Evolutionary conservation across 2,888 invertebrate genomes (phyloP).

Genomic region (Idaea dimidiata): DNA sequence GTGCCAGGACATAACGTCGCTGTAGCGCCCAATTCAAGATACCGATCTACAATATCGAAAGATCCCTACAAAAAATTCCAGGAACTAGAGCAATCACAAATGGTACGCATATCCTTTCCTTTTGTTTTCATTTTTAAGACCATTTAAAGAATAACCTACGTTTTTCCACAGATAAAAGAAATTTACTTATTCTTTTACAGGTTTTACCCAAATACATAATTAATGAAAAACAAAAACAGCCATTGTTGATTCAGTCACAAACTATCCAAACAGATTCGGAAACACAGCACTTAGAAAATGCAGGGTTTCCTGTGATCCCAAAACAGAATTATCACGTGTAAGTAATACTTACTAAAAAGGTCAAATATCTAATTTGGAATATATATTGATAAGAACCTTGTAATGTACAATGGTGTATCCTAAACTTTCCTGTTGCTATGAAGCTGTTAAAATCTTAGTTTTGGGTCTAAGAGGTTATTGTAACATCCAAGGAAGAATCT

Average conservation of each 20-base stretch:
- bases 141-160: neutral
- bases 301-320: neutral
- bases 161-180: too few relatives aligned
- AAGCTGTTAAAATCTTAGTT: too few relatives aligned
- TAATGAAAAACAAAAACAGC: neutral
- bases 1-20: constrained; percentile 37
- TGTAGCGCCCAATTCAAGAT: constrained; percentile 28
- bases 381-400: too few relatives aligned
- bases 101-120: constrained; percentile 26
- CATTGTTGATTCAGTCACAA: neutral
- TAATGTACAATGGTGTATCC: too few relatives aligned
- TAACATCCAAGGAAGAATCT: too few relatives aligned
- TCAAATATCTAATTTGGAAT: too few relatives aligned
- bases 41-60: constrained; percentile 33
- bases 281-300: neutral
- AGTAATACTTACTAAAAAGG: neutral
- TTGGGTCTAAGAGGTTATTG: too few relatives aligned
- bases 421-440: too few relatives aligned
- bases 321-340: neutral
- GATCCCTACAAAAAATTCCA: constrained; percentile 33
- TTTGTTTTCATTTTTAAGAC: too few relatives aligned
- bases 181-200: neutral
- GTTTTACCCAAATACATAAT: neutral
- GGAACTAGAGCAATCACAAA: constrained; percentile 18
- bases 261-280: neutral